Evolutionary conservation across 2,888 invertebrate species (phyloP).

Genomic region (Agonopterix arenella): DNA sequence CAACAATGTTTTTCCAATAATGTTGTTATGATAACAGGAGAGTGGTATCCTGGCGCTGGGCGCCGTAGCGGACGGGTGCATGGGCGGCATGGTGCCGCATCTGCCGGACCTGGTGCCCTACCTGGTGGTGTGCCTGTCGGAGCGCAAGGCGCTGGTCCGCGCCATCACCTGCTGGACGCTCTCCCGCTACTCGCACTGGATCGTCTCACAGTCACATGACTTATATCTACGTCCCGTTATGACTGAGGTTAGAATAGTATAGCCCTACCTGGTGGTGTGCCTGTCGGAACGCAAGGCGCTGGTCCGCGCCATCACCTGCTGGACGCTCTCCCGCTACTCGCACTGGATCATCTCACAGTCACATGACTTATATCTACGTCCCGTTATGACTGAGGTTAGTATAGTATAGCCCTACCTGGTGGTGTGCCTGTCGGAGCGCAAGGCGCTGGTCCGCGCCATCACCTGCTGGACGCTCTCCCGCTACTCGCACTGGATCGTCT

Average conservation of each 20-base stretch:
- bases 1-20: too few relatives aligned
- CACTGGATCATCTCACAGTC: constrained; percentile 99
- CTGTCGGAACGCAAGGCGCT: constrained; percentile 96
- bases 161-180: constrained; percentile 99
- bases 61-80: constrained; percentile 94
- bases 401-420: constrained; percentile 95
- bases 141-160: constrained; percentile 96
- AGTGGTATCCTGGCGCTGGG: constrained; percentile 96
- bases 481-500: constrained; percentile 99
- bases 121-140: constrained; percentile 92
- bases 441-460: constrained; percentile 97
- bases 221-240: constrained; percentile 95
- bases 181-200: constrained; percentile 98
- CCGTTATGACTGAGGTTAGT: constrained; percentile 92
- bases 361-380: constrained; percentile 94
- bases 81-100: constrained; percentile 98
- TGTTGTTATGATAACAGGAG: constrained; percentile 63
- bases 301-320: constrained; percentile 98
- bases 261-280: constrained; percentile 95
- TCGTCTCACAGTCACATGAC: constrained; percentile 96
- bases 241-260: constrained; percentile 85
- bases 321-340: constrained; percentile 98
- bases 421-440: constrained; percentile 93
- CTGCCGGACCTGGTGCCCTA: constrained; percentile 97
- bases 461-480: constrained; percentile 99